Evolutionary conservation across 30 jellyfish, hydroid and myxozoan genomes (phyloP).

Genomic region (Nemopilema nomurai): DNA sequence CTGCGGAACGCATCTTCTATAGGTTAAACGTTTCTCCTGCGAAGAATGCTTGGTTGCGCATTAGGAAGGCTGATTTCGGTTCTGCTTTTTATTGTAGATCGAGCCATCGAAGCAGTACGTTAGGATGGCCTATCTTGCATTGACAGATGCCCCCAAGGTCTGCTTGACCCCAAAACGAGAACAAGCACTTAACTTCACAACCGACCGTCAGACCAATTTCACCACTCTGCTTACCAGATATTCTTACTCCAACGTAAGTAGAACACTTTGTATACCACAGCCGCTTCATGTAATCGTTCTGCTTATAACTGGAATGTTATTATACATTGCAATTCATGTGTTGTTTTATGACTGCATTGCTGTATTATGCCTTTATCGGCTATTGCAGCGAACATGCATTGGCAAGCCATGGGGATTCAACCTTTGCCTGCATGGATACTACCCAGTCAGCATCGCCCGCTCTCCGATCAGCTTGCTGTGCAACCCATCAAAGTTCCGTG

Average conservation of each 20-base stretch:
- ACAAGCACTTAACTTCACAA: conserved; percentile 22
- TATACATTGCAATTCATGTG: too few relatives aligned
- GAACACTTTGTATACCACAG: too few relatives aligned
- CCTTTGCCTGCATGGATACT: conserved; percentile 45
- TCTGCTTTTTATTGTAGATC: conserved; percentile 3
- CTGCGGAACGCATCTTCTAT: background rate
- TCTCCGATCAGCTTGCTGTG: conserved; percentile 7
- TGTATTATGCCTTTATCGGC: too few relatives aligned
- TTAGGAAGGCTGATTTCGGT: background rate
- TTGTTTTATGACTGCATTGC: too few relatives aligned
- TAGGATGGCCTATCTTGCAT: conserved; percentile 33
- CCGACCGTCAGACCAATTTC: conserved; percentile 15
- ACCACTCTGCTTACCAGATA: conserved; percentile 23
- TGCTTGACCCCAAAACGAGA: conserved; percentile 16
- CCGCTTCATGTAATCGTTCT: too few relatives aligned
- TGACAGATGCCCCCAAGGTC: conserved; percentile 8
- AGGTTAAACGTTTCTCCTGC: background rate
- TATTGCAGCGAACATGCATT: conserved; percentile 33
- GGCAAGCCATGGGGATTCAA: conserved; percentile 64
- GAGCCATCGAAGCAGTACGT: conserved; percentile 28
- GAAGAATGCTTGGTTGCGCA: background rate
- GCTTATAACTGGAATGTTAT: too few relatives aligned
- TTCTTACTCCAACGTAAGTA: conserved; percentile 36
- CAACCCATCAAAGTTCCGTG: conserved; percentile 35
- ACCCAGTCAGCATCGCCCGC: conserved; percentile 13